A percentile compares a stretch with the other conserved stretches of the same genome.
These are phyloP conservation scores for Malacosoma neustria DNA, from an alignment of 2,888 invertebrate genomes.

Conservation along the genomic window DNA sequence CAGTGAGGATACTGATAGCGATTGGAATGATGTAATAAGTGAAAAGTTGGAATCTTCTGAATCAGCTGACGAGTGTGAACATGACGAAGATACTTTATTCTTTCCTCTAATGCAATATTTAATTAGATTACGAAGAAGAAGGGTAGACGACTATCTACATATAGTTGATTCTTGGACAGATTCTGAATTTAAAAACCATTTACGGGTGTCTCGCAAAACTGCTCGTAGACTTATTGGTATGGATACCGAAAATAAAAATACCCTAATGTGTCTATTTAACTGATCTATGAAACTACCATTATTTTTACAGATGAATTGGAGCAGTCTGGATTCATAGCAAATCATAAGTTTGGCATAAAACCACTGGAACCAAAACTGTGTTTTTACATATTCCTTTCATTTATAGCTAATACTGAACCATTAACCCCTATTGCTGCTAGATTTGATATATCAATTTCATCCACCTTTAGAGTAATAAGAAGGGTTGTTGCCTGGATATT, in stretches of 20 bases:
- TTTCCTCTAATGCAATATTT: conserved; percentile 48
- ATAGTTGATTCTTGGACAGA: conserved; percentile 49
- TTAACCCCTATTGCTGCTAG: conserved; percentile 44
- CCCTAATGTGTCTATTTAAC: too few relatives aligned
- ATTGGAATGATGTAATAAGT: conserved; percentile 37
- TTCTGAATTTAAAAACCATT: conserved; percentile 39
- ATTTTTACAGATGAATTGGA: conserved; percentile 46
- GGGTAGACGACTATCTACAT: conserved; percentile 46
- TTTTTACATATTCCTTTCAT: conserved; percentile 47
- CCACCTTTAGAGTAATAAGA: conserved; percentile 45
- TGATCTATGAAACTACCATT: too few relatives aligned
- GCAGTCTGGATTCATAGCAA: conserved; percentile 44
- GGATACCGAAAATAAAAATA: too few relatives aligned
- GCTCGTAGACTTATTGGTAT: conserved; percentile 39
- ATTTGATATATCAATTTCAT: conserved; percentile 51
- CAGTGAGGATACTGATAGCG: conserved; percentile 35
- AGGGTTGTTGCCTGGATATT: conserved; percentile 47
- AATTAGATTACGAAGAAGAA: conserved; percentile 31
- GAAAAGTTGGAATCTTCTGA: conserved; percentile 25
- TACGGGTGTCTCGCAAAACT: conserved; percentile 39
- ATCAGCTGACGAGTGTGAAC: conserved; percentile 25
- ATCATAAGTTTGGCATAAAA: conserved; percentile 45
- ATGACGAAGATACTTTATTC: conserved; percentile 34
- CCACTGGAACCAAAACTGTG: conserved; percentile 47
- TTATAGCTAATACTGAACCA: conserved; percentile 42